These are phyloP conservation scores for Gisinianus flammeolus DNA, from an alignment of 2,888 invertebrate genomes.

Conservation along the genomic window DNA sequence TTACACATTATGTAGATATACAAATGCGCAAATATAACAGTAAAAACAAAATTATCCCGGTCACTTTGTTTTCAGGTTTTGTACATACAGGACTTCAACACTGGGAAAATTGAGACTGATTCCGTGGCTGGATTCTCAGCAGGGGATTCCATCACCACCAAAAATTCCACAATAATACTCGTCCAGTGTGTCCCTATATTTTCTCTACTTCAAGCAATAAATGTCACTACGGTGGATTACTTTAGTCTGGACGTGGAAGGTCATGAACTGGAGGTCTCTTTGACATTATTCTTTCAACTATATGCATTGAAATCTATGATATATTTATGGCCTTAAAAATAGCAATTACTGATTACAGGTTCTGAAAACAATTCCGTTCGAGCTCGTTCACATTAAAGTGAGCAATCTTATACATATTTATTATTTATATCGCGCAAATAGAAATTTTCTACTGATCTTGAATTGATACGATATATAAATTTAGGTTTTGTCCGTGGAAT, in stretches of 20 bases:
- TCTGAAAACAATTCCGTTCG: slow-evolving; percentile 13
- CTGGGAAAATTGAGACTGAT: slow-evolving; percentile 30
- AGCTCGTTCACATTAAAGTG: not conserved
- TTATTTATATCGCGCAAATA: not conserved
- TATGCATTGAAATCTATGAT: too few relatives aligned
- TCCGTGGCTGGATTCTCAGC: not conserved
- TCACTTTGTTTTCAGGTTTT: slow-evolving; percentile 16
- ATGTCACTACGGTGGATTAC: slow-evolving; percentile 61
- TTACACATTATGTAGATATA: not conserved
- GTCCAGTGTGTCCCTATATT: slow-evolving; percentile 62
- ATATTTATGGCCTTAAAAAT: not conserved
- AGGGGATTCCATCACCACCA: not conserved
- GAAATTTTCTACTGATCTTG: not conserved
- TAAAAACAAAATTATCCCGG: not conserved
- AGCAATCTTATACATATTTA: not conserved
- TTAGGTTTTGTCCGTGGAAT: slow-evolving; percentile 59
- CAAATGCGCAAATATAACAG: not conserved
- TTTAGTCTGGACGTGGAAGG: slow-evolving; percentile 63
- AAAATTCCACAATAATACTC: not conserved
- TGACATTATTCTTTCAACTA: slow-evolving; percentile 62
- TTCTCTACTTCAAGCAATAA: slow-evolving; percentile 61
- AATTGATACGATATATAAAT: not conserved
- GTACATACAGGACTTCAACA: slow-evolving; percentile 22
- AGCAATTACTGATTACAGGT: not conserved
- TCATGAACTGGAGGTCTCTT: slow-evolving; percentile 61